These are phyloP conservation scores for Drosophila multiciliata DNA, from an alignment of 2,888 invertebrate genomes.

Conservation along the genomic window DNA sequence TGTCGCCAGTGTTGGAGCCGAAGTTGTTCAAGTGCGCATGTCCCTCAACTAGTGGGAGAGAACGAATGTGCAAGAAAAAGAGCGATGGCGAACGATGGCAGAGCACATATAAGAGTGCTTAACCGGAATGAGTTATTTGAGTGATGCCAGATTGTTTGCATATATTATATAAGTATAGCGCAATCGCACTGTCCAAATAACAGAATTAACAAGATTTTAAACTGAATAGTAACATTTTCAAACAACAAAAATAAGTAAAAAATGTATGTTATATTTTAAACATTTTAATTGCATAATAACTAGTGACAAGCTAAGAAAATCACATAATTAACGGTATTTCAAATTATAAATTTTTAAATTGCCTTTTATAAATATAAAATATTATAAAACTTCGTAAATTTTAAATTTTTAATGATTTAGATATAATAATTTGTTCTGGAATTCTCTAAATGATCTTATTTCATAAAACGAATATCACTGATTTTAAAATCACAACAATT, in stretches of 20 bases:
- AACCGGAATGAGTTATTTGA: not conserved
- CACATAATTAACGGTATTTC: not conserved
- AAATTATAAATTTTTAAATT: not conserved
- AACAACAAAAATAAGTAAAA: not conserved
- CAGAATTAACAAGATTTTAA: not conserved
- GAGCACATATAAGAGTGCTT: slow-evolving; percentile 41
- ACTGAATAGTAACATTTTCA: not conserved
- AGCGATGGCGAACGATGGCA: not conserved
- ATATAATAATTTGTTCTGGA: too few species aligned
- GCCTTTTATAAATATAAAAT: too few species aligned
- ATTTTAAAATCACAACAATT: not conserved
- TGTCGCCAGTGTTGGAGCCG: slow-evolving; percentile 34
- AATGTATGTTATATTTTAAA: not conserved
- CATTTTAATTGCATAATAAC: not conserved
- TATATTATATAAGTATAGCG: slow-evolving; percentile 55
- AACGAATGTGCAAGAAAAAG: slow-evolving; percentile 14
- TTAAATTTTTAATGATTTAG: not conserved
- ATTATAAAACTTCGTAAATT: not conserved
- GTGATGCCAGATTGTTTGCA: slow-evolving; percentile 49
- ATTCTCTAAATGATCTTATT: not conserved
- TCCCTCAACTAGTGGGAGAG: slow-evolving; percentile 7
- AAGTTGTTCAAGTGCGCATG: slow-evolving; percentile 53
- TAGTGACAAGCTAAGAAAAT: not conserved
- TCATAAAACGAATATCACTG: not conserved
- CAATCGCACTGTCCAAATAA: slow-evolving; percentile 11